phyloP scores from a whole-genome alignment of 2,797 vertebrate species.

The Halcyon leucocephala region DNA sequence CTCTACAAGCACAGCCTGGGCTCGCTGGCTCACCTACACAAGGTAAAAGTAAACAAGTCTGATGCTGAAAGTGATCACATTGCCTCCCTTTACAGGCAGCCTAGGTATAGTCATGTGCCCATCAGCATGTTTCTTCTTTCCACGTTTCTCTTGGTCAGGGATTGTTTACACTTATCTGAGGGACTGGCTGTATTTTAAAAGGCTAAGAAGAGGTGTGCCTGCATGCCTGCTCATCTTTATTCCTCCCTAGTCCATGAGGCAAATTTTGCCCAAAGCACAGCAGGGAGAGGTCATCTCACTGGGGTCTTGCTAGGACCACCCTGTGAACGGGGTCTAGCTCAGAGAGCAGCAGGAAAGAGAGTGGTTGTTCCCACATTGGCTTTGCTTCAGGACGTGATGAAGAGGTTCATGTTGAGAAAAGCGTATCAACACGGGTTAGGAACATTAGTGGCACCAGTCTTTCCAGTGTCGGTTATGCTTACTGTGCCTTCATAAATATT shows the following conservation, averaged over 20 bases:
- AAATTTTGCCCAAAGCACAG: neutral
- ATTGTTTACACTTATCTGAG: neutral
- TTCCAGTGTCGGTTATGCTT: neutral
- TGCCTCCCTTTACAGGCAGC: neutral
- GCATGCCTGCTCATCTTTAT: neutral
- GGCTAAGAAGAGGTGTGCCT: neutral
- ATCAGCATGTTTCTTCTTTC: neutral
- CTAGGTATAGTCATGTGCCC: neutral
- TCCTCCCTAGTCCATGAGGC: neutral
- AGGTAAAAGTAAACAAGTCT: neutral
- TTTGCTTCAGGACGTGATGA: neutral
- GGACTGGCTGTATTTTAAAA: neutral
- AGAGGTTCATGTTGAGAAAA: neutral
- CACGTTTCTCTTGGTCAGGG: neutral
- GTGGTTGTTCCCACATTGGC: neutral
- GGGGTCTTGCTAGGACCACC: neutral
- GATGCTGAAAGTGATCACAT: fast-evolving
- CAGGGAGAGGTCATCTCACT: neutral
- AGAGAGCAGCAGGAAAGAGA: neutral
- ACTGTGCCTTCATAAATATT: neutral
- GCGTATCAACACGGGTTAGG: neutral
- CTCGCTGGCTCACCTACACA: fast-evolving
- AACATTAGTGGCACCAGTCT: neutral
- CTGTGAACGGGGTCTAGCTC: neutral
- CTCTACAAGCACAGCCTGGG: neutral